phyloP scores from a whole-genome alignment of 2,888 invertebrate species.

The Zelleria hepariella region DNA sequence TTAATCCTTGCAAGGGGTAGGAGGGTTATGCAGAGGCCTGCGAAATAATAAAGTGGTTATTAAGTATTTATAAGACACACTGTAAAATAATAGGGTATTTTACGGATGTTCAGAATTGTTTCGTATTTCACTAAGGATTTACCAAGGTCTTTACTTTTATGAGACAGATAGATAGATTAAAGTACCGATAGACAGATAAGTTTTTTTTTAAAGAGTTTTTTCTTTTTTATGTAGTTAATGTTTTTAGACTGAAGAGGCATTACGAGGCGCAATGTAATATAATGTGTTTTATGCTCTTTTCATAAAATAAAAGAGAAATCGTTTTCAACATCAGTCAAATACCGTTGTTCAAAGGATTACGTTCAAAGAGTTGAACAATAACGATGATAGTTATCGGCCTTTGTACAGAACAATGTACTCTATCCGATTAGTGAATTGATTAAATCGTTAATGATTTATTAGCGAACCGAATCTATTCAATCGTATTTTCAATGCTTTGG shows the following conservation, averaged over 20 bases:
- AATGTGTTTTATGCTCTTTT: no score
- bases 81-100: conserved; percentile 32
- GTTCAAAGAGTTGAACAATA: not conserved
- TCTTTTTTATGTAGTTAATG: no score
- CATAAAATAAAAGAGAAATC: no score
- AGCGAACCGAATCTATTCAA: not conserved
- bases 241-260: no score
- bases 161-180: no score
- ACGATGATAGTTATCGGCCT: not conserved
- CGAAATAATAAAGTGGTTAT: conserved; percentile 31
- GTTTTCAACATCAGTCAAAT: no score
- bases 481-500: not conserved
- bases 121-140: no score
- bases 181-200: no score
- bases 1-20: not conserved
- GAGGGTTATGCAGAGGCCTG: not conserved
- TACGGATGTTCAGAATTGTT: no score
- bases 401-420: not conserved
- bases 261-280: no score
- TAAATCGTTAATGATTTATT: not conserved
- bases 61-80: conserved; percentile 39
- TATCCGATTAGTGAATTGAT: not conserved
- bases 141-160: no score
- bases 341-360: not conserved
- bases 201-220: no score